Conservation (phyloP, 1,140 invertebrate genomes). For the Dendroctonus valens region DNA sequence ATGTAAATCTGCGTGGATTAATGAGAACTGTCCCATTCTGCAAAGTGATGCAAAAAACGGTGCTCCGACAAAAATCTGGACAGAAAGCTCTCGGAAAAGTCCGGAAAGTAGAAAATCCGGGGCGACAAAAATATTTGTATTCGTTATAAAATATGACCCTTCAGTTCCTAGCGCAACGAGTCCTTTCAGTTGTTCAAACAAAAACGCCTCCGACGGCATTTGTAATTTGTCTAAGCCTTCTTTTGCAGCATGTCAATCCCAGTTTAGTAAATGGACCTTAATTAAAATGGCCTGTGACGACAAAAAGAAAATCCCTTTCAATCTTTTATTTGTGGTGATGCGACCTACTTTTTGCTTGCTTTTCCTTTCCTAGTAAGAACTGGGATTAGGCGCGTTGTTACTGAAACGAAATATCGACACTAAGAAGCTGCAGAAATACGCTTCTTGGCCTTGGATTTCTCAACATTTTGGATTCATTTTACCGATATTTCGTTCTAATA, state of each 20-base stretch:
- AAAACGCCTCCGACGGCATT: conserved; percentile 24
- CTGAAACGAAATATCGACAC: too few species aligned
- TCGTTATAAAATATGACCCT: conserved; percentile 25
- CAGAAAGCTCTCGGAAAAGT: conserved; percentile 9
- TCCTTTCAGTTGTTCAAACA: conserved; percentile 25
- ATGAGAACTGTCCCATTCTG: too few species aligned
- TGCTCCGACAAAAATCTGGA: background rate
- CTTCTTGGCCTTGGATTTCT: too few species aligned
- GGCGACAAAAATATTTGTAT: conserved; percentile 20
- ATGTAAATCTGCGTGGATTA: too few species aligned
- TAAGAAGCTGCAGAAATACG: too few species aligned
- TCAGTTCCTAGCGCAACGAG: conserved; percentile 15
- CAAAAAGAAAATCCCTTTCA: conserved; percentile 29
- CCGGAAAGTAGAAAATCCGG: conserved; percentile 4
- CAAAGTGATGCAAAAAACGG: too few species aligned
- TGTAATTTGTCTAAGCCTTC: conserved; percentile 24
- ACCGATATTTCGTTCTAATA: too few species aligned
- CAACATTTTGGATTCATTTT: too few species aligned
- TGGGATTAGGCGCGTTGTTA: too few species aligned
- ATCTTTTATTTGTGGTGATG: conserved; percentile 25
- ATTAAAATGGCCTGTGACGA: conserved; percentile 26
- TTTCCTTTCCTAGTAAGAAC: too few species aligned
- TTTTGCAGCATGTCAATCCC: conserved; percentile 26
- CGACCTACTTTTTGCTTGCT: conserved; percentile 15
- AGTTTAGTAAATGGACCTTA: conserved; percentile 31